phyloP scores from a whole-genome alignment of 1,140 invertebrate genomes.

The Drosophila novamexicana region DNA sequence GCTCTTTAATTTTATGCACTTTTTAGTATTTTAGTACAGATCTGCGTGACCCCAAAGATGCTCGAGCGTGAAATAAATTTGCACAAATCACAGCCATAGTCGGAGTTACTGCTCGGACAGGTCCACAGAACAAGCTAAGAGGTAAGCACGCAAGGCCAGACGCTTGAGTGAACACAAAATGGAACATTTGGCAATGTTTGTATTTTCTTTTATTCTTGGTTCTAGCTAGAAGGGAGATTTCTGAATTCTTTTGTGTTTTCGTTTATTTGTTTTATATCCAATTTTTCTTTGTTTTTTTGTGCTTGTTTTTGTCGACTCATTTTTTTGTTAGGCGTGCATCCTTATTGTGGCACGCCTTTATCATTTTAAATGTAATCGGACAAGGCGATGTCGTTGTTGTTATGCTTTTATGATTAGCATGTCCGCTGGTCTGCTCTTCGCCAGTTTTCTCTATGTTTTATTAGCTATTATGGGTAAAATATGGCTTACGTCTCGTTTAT shows the following conservation, averaged over 20 bases:
- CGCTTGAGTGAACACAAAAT: constrained; percentile 56
- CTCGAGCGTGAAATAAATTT: constrained; percentile 76
- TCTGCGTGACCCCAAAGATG: constrained; percentile 81
- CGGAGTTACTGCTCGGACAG: constrained; percentile 25
- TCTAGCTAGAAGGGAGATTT: neutral
- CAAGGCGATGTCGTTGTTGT: constrained; percentile 65
- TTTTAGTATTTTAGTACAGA: constrained; percentile 52
- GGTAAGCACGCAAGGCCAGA: constrained; percentile 52
- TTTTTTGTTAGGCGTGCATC: constrained; percentile 36
- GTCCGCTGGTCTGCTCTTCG: constrained; percentile 18
- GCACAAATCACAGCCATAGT: constrained; percentile 53
- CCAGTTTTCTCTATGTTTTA: constrained; percentile 76
- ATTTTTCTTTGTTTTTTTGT: constrained; percentile 3
- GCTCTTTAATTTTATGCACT: constrained; percentile 20
- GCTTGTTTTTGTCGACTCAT: constrained; percentile 27
- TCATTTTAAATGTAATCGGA: constrained; percentile 75
- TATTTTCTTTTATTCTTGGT: constrained; percentile 20
- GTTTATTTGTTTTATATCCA: constrained; percentile 17
- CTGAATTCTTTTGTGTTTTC: constrained; percentile 10
- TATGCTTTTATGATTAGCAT: constrained; percentile 71
- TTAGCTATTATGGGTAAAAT: constrained; percentile 79
- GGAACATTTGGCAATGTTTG: constrained; percentile 12
- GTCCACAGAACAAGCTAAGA: constrained; percentile 33
- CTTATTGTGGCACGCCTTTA: constrained; percentile 62
- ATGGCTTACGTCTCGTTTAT: constrained; percentile 79